Percentiles rank a stretch among this genome's conserved stretches.
Conservation (phyloP, 1,140 invertebrate genomes). For the Drosophila erecta region DNA sequence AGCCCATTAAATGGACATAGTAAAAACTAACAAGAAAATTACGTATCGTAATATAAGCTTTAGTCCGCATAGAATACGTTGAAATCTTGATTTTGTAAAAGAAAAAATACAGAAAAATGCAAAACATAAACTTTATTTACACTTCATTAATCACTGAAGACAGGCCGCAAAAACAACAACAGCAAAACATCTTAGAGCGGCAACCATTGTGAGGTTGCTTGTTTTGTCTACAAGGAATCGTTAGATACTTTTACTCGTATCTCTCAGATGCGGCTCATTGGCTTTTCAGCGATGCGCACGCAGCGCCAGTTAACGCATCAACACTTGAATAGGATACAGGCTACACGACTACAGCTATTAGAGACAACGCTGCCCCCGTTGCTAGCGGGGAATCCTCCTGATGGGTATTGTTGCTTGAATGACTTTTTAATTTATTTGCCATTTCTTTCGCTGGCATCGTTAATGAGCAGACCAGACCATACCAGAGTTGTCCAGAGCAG, state of each 20-base stretch:
- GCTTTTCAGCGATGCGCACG: conserved; percentile 78
- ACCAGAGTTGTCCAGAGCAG: conserved; percentile 4
- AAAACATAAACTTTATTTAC: conserved; percentile 79
- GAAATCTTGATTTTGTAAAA: conserved; percentile 59
- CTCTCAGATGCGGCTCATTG: conserved; percentile 72
- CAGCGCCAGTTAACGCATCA: conserved; percentile 80
- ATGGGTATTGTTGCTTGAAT: conserved; percentile 77
- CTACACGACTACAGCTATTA: conserved; percentile 29
- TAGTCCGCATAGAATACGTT: conserved; percentile 70
- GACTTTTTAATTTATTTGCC: conserved; percentile 83
- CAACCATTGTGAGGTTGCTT: conserved; percentile 57
- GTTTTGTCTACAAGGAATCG: conserved; percentile 48
- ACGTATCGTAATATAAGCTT: conserved; percentile 17
- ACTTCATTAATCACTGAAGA: conserved; percentile 80
- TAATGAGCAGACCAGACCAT: conserved; percentile 60
- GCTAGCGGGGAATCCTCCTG: conserved; percentile 22
- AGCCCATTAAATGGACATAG: conserved; percentile 39
- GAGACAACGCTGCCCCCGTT: conserved; percentile 11
- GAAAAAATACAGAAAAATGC: conserved; percentile 32
- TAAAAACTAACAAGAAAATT: conserved; percentile 1
- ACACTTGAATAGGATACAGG: conserved; percentile 68
- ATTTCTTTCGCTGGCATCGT: conserved; percentile 78
- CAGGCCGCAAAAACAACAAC: conserved; percentile 60
- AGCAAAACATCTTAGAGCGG: conserved; percentile 8
- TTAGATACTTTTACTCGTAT: conserved; percentile 70